These are phyloP conservation scores for Saguinus oedipus DNA, from an alignment of 2,797 vertebrate genomes.

Conservation along the genomic window DNA sequence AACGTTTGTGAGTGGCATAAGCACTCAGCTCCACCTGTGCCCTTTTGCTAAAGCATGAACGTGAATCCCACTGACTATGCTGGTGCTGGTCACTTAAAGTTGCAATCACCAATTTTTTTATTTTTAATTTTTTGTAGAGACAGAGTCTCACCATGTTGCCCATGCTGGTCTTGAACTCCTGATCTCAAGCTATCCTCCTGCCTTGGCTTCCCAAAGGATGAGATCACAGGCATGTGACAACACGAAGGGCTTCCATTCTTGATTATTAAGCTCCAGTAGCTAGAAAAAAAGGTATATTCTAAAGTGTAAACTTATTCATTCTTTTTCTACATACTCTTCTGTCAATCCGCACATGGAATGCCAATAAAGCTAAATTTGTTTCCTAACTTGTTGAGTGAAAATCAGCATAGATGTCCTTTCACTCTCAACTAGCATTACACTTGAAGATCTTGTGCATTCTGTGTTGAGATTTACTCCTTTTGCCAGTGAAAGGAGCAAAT, in stretches of 20 bases:
- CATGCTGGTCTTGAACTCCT: background rate
- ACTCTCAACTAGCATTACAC: fast-evolving
- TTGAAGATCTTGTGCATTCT: too few relatives aligned
- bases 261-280: background rate
- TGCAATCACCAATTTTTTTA: too few relatives aligned
- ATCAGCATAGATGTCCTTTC: background rate
- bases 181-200: background rate
- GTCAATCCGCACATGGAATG: background rate
- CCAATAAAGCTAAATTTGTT: background rate
- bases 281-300: background rate
- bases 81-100: background rate
- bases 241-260: background rate
- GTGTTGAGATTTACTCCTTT: background rate
- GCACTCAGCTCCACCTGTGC: background rate
- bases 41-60: fast-evolving
- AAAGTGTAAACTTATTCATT: background rate
- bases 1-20: fast-evolving
- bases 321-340: background rate
- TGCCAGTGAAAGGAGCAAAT: background rate
- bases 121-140: too few relatives aligned
- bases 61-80: fast-evolving
- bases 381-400: background rate
- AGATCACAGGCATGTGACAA: background rate
- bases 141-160: background rate
- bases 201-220: background rate